Conservation (phyloP, 1,140 invertebrate genomes). For the Heliconius nattereri region DNA sequence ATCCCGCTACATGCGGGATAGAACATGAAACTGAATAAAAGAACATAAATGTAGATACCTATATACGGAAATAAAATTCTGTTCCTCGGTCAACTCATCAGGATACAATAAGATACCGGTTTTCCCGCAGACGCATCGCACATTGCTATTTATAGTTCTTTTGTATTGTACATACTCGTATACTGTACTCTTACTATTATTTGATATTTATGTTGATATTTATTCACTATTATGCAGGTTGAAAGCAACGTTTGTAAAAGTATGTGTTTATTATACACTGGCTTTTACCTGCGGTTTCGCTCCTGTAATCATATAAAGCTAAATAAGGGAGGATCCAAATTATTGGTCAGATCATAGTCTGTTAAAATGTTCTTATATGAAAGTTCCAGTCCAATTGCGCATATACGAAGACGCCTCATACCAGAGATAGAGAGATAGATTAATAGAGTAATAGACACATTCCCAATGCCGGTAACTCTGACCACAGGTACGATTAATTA, state of each 20-base stretch:
- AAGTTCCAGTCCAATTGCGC: too few relatives aligned
- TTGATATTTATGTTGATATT: conserved; percentile 3
- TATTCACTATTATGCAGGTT: conserved; percentile 10
- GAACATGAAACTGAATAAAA: too few relatives aligned
- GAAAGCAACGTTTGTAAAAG: conserved; percentile 14
- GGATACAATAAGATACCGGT: not conserved
- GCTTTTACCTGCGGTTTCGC: not conserved
- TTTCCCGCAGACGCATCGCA: not conserved
- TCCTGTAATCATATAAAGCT: not conserved
- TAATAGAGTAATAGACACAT: too few relatives aligned
- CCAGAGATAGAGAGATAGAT: too few relatives aligned
- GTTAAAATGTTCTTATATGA: too few relatives aligned
- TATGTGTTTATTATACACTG: not conserved
- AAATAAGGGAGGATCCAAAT: too few relatives aligned
- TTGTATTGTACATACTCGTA: not conserved
- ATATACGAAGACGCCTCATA: too few relatives aligned
- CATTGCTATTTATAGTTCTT: conserved; percentile 22
- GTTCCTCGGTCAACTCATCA: not conserved
- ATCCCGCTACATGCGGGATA: too few relatives aligned
- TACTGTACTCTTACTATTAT: not conserved
- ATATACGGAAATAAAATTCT: not conserved
- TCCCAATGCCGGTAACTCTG: too few relatives aligned
- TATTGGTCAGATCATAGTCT: too few relatives aligned
- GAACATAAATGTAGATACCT: not conserved
- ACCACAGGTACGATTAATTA: too few relatives aligned